Percentiles rank a stretch among this genome's conserved stretches.
phyloP scores from a whole-genome alignment of 2,888 invertebrate genomes.

The Dermolepida albohirtum region DNA sequence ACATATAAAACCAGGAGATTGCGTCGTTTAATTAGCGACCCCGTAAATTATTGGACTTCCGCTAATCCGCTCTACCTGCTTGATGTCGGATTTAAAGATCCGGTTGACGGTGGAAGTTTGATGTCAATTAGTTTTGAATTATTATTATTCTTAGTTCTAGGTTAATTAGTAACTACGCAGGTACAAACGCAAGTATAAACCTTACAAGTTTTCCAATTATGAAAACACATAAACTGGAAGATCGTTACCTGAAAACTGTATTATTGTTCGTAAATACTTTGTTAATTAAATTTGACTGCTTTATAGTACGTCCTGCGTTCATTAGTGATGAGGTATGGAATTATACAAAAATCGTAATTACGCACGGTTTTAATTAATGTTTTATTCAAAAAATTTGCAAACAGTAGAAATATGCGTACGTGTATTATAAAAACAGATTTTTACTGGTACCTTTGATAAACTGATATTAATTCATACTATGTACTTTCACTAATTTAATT shows the following conservation, averaged over 20 bases:
- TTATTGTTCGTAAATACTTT: constrained; percentile 31
- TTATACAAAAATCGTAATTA: constrained; percentile 13
- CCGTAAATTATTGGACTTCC: constrained; percentile 32
- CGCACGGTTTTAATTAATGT: constrained; percentile 9
- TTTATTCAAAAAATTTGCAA: background rate
- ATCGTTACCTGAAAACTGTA: constrained; percentile 4
- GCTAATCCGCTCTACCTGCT: constrained; percentile 32
- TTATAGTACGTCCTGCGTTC: constrained; percentile 1
- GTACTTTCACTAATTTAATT: no score
- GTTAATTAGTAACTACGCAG: constrained; percentile 32
- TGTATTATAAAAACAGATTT: no score
- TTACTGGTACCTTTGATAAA: no score
- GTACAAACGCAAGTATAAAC: constrained; percentile 20
- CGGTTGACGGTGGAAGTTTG: constrained; percentile 36
- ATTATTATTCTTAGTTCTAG: constrained; percentile 34
- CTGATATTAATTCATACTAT: no score
- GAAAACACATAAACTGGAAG: constrained; percentile 28
- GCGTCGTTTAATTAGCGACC: constrained; percentile 30
- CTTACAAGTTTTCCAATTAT: constrained; percentile 28
- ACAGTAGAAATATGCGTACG: no score
- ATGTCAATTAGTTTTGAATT: constrained; percentile 38
- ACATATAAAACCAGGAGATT: constrained; percentile 24
- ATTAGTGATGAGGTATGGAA: constrained; percentile 1
- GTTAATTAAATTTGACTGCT: constrained; percentile 13
- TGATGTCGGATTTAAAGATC: constrained; percentile 35